Evolutionary conservation across 2,113 vertebrate genomes (phyloP).

Genomic region (Triplophysa rosa): DNA sequence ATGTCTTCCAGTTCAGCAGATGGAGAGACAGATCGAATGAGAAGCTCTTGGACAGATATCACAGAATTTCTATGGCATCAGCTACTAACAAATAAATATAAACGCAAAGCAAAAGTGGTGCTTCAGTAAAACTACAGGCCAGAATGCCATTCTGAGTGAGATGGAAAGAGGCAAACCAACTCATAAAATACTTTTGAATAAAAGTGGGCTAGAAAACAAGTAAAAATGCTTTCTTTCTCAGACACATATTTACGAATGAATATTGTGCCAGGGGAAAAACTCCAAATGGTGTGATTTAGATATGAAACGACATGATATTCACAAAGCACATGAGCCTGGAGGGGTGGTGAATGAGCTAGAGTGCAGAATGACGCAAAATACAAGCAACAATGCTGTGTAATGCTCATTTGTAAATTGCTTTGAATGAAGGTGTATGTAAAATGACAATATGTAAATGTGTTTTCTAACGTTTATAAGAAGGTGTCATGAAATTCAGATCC

Average conservation of each 20-base stretch:
- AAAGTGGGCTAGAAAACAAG: too few relatives aligned
- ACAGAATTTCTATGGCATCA: conserved; percentile 52
- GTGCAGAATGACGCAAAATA: neutral
- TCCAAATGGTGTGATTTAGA: too few relatives aligned
- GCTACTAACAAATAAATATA: conserved; percentile 26
- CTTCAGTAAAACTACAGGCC: conserved; percentile 19
- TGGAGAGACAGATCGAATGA: conserved; percentile 52
- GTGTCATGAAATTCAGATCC: too few relatives aligned
- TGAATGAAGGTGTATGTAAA: neutral
- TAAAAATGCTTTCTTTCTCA: too few relatives aligned
- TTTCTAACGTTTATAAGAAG: too few relatives aligned
- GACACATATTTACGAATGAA: too few relatives aligned
- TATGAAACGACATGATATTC: too few relatives aligned
- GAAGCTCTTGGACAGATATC: conserved; percentile 56
- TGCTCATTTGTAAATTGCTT: too few relatives aligned
- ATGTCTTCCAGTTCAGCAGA: conserved; percentile 57
- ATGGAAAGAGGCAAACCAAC: neutral
- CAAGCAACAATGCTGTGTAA: neutral
- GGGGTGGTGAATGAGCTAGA: too few relatives aligned
- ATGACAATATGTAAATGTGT: neutral
- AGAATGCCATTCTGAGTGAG: neutral
- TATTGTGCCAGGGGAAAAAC: too few relatives aligned
- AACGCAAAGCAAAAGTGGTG: conserved; percentile 13
- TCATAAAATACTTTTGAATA: too few relatives aligned
- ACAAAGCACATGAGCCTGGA: too few relatives aligned